Base-by-base conservation (phyloP, 53 echinoderm and acorn worm genomes). In the Paelopatides confundens region DNA sequence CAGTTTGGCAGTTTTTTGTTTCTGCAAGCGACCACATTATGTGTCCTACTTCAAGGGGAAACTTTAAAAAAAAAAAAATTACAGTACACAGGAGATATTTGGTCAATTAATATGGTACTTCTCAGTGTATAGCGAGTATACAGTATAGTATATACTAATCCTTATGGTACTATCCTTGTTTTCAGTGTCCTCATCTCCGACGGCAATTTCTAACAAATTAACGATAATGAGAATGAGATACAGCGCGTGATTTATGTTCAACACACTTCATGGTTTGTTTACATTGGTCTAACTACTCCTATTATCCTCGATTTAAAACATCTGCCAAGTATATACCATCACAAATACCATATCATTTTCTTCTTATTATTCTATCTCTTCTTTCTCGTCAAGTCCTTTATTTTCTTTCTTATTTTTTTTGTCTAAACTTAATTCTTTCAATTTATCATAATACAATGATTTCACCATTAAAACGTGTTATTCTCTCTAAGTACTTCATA, bases 241-340 rank as follows among this genome's bases (percentile, higher is more conserved):
- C 2, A n/a, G 36, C 3, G 35, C 17, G n/a, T 70, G 70, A 70
- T 70, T 70, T 70, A 70, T 70, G 36, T 70, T 70, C 70, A 70
- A 70, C 70, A 70, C 14, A 70, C n/a, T 30, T 14, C 21, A n/a
- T 37, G 36, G 27, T 70, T 34, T 70, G 70, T 70, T 70, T 70
- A 70, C 74, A 39, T 39, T 74, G 74, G 28, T 40, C 39, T 39
- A 58, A 58, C 24, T 58, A 58, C 15, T 18, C n/a, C n/a, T 58
- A 58, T 58, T 21, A 58, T 23, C n/a, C 58, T 58, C 58, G 58
- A 17, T 58, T 58, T 18, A 58, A 58, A 58, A n/a, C 24, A 21
- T 18, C 58, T 21, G 58, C 9, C 48, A 58, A 23, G 6, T 21
- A 21, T 58, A 58, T 18, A 58, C 58, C 58, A 58, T 58, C 58